Base-by-base conservation (phyloP, 1,140 invertebrate genomes). In the Solenopsis fugax region DNA sequence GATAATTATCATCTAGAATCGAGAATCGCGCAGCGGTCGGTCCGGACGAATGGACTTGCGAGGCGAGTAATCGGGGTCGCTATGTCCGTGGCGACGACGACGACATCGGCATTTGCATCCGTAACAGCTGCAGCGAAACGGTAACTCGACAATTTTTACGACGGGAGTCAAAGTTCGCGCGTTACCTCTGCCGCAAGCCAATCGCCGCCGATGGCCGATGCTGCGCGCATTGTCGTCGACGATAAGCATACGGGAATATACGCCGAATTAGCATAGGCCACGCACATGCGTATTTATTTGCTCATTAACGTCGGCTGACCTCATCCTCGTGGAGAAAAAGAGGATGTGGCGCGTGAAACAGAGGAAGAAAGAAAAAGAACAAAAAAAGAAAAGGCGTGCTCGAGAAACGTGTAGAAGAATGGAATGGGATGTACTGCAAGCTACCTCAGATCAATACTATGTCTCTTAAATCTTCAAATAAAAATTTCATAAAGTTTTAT, bases 81-180 rank as follows among this genome's bases (percentile, higher is more conserved):
- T 65, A 13, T 16, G 56, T 67, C 24, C 41, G n/a, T 80, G 24
- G 48, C 41, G 37, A 58, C 34, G 41, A 75, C 65, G 62, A 45
- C 58, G 29, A 62, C 78, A 85, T 52, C 88, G 62, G 76, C 77
- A 93, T 92, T 93, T 91, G 93, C 92, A 92, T 92, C 64, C 86
- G 76, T 75, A 65, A 89, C 92, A 93, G 93, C 92, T 92, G 93
- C 92, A 87, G 45, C 88, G 80, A 85, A 89, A 86, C 88, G 87
- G 92, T 88, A 91, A 92, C 84, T 92, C 86, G 90, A 77, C 85
- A 86, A 91, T 93, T 93, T 93, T 93, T 92, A 93, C 87, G 92
- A 92, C 52, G 12, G 37, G n/a, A 92, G 92, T 92, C 93, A 92
- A 90, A 92, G 90, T 90, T 91, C 92, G 69, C 73, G 85, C 87